Evolutionary conservation across 2,888 invertebrate species (phyloP).

Genomic region (Laothoe populi): DNA sequence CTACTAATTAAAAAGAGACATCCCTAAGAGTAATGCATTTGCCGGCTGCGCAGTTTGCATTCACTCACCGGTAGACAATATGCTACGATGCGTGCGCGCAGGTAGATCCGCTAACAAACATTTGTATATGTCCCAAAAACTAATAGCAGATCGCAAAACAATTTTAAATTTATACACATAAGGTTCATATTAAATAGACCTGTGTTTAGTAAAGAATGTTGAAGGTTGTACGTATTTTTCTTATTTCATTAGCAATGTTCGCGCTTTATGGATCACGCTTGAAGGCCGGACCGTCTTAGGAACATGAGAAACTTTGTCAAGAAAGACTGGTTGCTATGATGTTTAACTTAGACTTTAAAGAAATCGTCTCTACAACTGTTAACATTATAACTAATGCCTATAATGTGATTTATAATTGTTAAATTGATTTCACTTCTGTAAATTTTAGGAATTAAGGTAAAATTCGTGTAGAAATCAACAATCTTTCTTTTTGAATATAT

Average conservation of each 20-base stretch:
- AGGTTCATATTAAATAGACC: constrained; percentile 34
- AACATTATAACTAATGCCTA: not conserved
- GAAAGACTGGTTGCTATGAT: constrained; percentile 72
- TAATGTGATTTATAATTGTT: not conserved
- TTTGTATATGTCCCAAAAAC: constrained; percentile 36
- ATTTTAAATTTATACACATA: constrained; percentile 38
- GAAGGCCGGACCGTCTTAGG: constrained; percentile 76
- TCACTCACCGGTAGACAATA: constrained; percentile 76
- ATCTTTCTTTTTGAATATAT: no score
- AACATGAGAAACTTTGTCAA: constrained; percentile 79
- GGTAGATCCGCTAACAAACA: constrained; percentile 67
- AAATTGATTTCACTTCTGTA: no score
- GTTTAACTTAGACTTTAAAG: constrained; percentile 41
- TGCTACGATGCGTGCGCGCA: constrained; percentile 73
- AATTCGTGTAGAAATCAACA: no score
- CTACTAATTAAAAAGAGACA: constrained; percentile 56
- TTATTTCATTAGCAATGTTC: constrained; percentile 83
- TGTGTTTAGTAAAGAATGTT: constrained; percentile 38
- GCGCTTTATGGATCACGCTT: constrained; percentile 81
- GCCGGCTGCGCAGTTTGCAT: constrained; percentile 79
- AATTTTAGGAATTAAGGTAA: no score
- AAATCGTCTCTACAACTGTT: not conserved
- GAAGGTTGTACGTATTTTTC: constrained; percentile 75
- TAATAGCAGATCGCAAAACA: constrained; percentile 27
- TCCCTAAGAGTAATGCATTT: constrained; percentile 64